Evolutionary conservation across 2,113 vertebrate genomes (phyloP).

Genomic region (Cichladusa arquata): DNA sequence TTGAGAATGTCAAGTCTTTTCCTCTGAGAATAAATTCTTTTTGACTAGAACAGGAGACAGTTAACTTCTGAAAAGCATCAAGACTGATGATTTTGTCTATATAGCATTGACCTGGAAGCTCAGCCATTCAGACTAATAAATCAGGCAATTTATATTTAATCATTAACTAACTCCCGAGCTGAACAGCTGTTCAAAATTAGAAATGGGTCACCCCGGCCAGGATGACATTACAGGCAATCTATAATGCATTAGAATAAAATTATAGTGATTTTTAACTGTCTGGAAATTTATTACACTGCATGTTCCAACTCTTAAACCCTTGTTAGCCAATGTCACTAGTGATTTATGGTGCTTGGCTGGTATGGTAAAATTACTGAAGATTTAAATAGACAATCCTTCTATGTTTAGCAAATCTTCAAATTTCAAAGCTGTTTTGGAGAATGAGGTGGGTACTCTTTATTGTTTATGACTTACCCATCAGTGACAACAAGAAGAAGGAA

Average conservation of each 20-base stretch:
- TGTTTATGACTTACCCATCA: constrained; percentile 72
- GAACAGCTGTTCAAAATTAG: constrained; percentile 99
- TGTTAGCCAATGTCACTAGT: constrained; percentile 88
- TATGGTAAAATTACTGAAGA: constrained; percentile 89
- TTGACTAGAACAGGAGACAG: constrained; percentile 85
- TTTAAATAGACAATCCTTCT: constrained; percentile 88
- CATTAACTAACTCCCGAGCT: constrained; percentile 97
- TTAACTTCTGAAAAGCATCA: constrained; percentile 93
- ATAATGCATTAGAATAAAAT: constrained; percentile 99
- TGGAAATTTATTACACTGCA: constrained; percentile 95
- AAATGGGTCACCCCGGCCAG: constrained; percentile 94
- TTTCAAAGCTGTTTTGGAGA: constrained; percentile 83
- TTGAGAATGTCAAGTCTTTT: constrained; percentile 80
- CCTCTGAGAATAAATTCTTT: constrained; percentile 83
- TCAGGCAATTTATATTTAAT: constrained; percentile 99
- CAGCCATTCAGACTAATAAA: constrained; percentile 98
- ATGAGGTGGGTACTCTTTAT: constrained; percentile 78
- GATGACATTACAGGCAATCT: constrained; percentile 99
- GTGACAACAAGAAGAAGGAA: constrained; percentile 55
- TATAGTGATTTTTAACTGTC: constrained; percentile 99
- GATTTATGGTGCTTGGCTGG: constrained; percentile 89
- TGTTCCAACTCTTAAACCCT: constrained; percentile 92
- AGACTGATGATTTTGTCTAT: constrained; percentile 99
- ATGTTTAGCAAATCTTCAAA: constrained; percentile 86
- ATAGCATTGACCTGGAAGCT: constrained; percentile 98